A percentile compares a stretch with the other conserved stretches of the same genome.
Conservation (phyloP, 2,113 vertebrate species). For the Phrynosoma blainvillii region DNA sequence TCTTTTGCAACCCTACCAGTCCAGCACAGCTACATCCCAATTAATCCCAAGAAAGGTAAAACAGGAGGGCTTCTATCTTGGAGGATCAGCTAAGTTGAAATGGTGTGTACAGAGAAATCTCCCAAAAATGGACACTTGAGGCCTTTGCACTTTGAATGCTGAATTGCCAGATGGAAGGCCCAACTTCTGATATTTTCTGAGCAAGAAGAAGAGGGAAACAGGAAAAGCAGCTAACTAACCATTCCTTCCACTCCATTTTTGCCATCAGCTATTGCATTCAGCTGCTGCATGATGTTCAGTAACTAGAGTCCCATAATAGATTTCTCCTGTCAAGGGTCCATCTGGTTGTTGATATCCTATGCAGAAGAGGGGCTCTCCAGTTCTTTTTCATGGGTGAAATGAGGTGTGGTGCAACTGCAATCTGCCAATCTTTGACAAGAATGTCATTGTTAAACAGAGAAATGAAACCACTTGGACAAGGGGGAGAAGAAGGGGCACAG, state of each 20-base stretch:
- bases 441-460: background rate
- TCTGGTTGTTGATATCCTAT: conserved; percentile 12
- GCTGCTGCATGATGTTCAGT: background rate
- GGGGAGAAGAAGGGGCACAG: background rate
- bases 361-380: background rate
- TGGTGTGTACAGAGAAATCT: background rate
- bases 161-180: background rate
- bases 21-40: too few relatives aligned
- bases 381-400: background rate
- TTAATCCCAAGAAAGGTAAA: background rate
- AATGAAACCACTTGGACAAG: background rate
- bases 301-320: background rate
- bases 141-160: background rate
- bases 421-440: conserved; percentile 20
- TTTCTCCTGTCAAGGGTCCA: conserved; percentile 13
- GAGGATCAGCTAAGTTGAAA: background rate
- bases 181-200: background rate
- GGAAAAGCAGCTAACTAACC: background rate
- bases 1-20: too few relatives aligned
- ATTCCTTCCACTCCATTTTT: background rate
- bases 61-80: background rate
- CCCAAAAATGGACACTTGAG: background rate
- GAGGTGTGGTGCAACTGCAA: background rate
- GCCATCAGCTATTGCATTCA: background rate
- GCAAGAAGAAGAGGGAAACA: background rate